Evolutionary conservation across 2,888 invertebrate genomes (phyloP).

Genomic region (Pterostichus niger): DNA sequence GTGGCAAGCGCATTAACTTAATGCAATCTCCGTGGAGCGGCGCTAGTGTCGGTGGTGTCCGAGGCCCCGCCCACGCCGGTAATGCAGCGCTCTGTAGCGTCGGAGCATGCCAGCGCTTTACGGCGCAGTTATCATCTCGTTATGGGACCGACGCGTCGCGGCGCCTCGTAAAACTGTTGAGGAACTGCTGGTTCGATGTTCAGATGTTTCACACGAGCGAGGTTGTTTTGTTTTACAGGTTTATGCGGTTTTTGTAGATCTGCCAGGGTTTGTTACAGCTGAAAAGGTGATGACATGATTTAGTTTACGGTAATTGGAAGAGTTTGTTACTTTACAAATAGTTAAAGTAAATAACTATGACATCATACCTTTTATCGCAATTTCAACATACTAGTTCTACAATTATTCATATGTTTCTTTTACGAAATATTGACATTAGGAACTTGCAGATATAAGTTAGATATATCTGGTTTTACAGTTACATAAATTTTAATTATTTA

Average conservation of each 20-base stretch:
- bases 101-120: constrained; percentile 16
- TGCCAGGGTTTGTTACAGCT: not conserved
- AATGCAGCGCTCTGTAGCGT: constrained; percentile 9
- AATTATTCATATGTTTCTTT: no score
- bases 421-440: no score
- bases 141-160: constrained; percentile 35
- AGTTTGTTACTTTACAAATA: no score
- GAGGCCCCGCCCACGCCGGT: constrained; percentile 1
- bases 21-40: not conserved
- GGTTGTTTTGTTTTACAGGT: constrained; percentile 19
- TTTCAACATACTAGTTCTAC: no score
- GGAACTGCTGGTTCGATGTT: constrained; percentile 13
- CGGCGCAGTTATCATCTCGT: constrained; percentile 55
- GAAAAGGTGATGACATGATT: no score
- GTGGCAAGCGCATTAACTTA: constrained; percentile 6
- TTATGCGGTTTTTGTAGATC: not conserved
- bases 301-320: not conserved
- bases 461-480: no score
- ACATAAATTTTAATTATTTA: no score
- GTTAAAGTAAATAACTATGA: no score
- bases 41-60: not conserved
- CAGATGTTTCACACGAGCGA: not conserved
- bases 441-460: no score
- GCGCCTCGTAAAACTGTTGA: constrained; percentile 36
- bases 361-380: no score